phyloP scores from a whole-genome alignment of 2,888 invertebrate genomes.

The Acanthopleura granulata region DNA sequence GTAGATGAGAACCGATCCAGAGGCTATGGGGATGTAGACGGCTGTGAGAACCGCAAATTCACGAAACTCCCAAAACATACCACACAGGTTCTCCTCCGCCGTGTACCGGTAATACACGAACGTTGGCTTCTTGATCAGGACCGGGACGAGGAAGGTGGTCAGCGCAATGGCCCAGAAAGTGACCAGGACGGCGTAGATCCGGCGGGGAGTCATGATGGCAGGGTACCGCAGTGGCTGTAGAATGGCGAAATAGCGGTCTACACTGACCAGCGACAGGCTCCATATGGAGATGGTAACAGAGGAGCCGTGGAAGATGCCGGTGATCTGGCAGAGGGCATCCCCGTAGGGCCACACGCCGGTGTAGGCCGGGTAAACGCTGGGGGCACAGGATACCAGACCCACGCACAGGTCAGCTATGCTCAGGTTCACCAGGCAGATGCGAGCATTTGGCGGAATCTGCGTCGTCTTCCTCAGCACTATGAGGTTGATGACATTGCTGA shows the following conservation, averaged over 20 bases:
- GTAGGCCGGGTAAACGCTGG: constrained; percentile 26
- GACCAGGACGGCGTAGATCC: neutral
- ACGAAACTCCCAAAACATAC: constrained; percentile 29
- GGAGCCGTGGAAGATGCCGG: constrained; percentile 29
- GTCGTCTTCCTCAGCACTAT: constrained; percentile 23
- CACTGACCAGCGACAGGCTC: constrained; percentile 28
- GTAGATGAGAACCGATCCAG: constrained; percentile 2
- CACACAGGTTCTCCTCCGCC: constrained; percentile 27
- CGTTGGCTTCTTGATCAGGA: neutral
- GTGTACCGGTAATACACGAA: constrained; percentile 28
- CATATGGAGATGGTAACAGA: constrained; percentile 33
- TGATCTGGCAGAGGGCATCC: constrained; percentile 28
- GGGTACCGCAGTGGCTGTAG: constrained; percentile 27
- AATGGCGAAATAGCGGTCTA: constrained; percentile 32
- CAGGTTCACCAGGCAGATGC: constrained; percentile 30
- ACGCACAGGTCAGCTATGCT: constrained; percentile 28
- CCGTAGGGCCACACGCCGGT: constrained; percentile 30
- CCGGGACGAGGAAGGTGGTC: constrained; percentile 23
- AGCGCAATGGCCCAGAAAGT: constrained; percentile 21
- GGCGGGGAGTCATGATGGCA: constrained; percentile 5
- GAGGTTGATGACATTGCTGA: constrained; percentile 24
- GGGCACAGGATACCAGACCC: constrained; percentile 29
- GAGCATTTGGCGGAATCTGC: constrained; percentile 28
- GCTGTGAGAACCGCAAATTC: constrained; percentile 28
- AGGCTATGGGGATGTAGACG: constrained; percentile 22